Evolutionary conservation across 2,797 vertebrate genomes (phyloP), one percentile per base, ranked within the genome.

Genomic region (Malurus leucopterus): DNA sequence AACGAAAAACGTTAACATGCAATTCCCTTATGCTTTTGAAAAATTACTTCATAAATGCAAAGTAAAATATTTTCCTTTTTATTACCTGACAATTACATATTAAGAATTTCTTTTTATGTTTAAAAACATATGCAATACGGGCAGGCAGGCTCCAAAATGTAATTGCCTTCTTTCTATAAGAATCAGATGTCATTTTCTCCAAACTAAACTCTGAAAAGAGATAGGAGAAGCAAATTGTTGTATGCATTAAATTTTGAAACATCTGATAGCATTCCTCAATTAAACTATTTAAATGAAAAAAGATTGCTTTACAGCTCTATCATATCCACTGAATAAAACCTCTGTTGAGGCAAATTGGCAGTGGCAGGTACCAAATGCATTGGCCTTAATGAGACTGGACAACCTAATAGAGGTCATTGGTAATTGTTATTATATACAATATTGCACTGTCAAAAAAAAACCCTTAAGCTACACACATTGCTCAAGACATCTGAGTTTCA

Each of bases 271-370:
- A 98, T 97, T 98, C 98, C 98, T 98, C 98, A 99, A 99, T 99
- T 98, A 99, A 99, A 99, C 98, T 98, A 98, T 98, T 98, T 97
- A 98, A 98, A 98, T 97, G 97, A 98, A 97, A 97, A 98, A 97
- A 99, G 98, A 99, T 99, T 99, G 98, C 98, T 98, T 98, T 97
- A 98, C 98, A 97, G 97, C 98, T 98, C 97, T 98, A 98, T 99
- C 98, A 98, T 98, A 98, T 98, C 97, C 96, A 97, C 98, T 98
- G 98, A 99, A 98, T 98, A 98, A 97, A 98, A 96, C 95, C 95
- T 97, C 96, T 96, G 97, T 97, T 99, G 99, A 99, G 97, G 98
- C 96, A 98, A 98, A 99, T 98, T 98, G 98, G 96, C 97, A 94
- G 94, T 98, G 99, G 98, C 99, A 99, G 98, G 96, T 97, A 97